Conservation (phyloP, 1,140 invertebrate species). For the Drosophila rhopaloa region DNA sequence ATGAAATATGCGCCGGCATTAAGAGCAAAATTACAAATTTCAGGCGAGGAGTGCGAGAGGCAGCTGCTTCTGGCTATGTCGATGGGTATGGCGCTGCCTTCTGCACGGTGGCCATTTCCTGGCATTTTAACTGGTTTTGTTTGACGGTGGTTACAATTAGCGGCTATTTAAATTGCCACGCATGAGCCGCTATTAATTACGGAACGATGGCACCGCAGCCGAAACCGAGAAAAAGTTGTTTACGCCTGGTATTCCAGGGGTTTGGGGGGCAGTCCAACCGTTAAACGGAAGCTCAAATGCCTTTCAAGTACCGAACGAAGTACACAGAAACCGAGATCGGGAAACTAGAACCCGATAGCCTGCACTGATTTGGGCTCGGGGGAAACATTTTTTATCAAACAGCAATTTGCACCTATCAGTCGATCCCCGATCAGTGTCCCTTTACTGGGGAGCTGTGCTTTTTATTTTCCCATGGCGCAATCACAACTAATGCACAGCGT, state of each 20-base stretch:
- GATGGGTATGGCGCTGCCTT: constrained; percentile 38
- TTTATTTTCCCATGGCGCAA: constrained; percentile 60
- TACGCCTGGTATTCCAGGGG: constrained; percentile 35
- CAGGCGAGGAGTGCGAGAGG: constrained; percentile 45
- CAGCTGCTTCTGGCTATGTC: constrained; percentile 33
- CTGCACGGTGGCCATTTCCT: constrained; percentile 60
- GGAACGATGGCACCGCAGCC: constrained; percentile 63
- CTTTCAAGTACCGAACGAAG: constrained; percentile 50
- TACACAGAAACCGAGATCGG: constrained; percentile 10
- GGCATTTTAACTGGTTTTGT: constrained; percentile 62
- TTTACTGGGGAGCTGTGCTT: constrained; percentile 20
- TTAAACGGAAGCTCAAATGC: constrained; percentile 66
- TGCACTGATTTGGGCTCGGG: constrained; percentile 24
- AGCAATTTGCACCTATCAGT: constrained; percentile 48
- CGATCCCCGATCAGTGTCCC: constrained; percentile 39
- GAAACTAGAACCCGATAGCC: not conserved
- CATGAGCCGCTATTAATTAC: constrained; percentile 78
- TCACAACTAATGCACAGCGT: constrained; percentile 54
- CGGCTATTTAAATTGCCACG: constrained; percentile 76
- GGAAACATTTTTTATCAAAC: constrained; percentile 41
- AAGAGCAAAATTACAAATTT: constrained; percentile 71
- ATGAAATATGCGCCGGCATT: constrained; percentile 70
- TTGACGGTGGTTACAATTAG: constrained; percentile 73
- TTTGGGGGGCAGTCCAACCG: constrained; percentile 26
- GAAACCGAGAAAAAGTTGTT: constrained; percentile 68